phyloP scores from a whole-genome alignment of 2,113 vertebrate species.

The Melanerpes aurifrons region DNA sequence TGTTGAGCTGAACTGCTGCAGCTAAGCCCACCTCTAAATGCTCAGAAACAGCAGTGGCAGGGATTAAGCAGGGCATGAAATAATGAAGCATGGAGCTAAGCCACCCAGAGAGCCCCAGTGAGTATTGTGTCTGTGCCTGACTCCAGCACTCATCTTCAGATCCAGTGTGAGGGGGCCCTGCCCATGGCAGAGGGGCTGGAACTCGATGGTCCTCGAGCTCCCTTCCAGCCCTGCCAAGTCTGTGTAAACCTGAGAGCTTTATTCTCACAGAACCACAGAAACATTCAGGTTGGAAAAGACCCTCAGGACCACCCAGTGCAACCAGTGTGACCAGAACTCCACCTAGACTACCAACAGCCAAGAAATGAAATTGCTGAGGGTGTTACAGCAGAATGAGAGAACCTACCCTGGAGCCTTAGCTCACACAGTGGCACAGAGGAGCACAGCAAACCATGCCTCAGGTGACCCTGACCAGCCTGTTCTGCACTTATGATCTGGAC shows the following conservation, averaged over 20 bases:
- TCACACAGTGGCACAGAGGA: not conserved
- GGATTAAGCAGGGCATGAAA: conserved; percentile 33
- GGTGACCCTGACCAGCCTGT: not conserved
- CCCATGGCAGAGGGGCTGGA: too few relatives aligned
- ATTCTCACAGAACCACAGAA: not conserved
- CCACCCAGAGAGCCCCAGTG: not conserved
- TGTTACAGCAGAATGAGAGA: not conserved
- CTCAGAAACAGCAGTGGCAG: not conserved
- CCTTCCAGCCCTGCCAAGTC: too few relatives aligned
- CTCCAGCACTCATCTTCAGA: not conserved
- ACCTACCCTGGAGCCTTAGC: not conserved
- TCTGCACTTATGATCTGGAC: not conserved
- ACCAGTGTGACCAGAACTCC: not conserved
- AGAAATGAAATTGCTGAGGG: not conserved
- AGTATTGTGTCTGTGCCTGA: not conserved
- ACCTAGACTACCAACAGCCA: not conserved
- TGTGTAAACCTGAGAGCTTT: not conserved
- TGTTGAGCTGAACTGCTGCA: not conserved
- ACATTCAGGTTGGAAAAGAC: too few relatives aligned
- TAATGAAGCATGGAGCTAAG: not conserved
- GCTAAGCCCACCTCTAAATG: not conserved
- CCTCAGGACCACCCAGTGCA: too few relatives aligned
- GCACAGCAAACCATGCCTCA: not conserved
- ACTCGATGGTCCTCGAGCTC: too few relatives aligned
- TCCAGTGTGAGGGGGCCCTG: too few relatives aligned